phyloP scores from a whole-genome alignment of 1,140 invertebrate genomes.

The Neomicropteryx cornuta region DNA sequence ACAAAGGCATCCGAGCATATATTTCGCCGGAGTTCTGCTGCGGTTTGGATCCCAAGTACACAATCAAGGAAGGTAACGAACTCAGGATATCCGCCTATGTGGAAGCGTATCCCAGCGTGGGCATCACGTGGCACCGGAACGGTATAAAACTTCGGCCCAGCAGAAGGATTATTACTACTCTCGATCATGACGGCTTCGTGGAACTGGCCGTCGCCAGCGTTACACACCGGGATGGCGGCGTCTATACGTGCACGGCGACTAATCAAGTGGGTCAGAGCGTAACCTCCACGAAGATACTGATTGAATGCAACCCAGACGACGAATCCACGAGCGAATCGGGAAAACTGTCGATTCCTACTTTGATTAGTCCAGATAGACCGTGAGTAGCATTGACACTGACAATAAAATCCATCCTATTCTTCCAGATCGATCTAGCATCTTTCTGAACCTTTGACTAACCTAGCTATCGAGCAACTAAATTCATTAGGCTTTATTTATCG shows the following conservation, averaged over 20 bases:
- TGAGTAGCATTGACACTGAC: constrained; percentile 27
- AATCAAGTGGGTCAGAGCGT: constrained; percentile 77
- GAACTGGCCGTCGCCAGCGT: constrained; percentile 59
- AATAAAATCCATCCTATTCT: background rate
- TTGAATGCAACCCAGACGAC: constrained; percentile 36
- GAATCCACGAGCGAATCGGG: constrained; percentile 18
- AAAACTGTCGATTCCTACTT: constrained; percentile 28
- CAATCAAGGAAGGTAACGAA: constrained; percentile 44
- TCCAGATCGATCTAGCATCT: background rate
- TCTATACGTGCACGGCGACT: constrained; percentile 77
- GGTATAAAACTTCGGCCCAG: constrained; percentile 63
- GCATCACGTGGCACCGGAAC: constrained; percentile 65
- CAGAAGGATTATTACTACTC: constrained; percentile 58
- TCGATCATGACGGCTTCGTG: constrained; percentile 67
- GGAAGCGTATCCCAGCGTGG: constrained; percentile 71
- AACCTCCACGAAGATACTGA: constrained; percentile 56
- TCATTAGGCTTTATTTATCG: too few relatives aligned
- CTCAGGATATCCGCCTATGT: constrained; percentile 58
- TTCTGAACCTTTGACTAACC: background rate
- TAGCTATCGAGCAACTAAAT: background rate
- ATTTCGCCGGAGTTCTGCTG: constrained; percentile 65
- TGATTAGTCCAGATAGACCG: constrained; percentile 45
- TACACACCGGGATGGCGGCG: constrained; percentile 60
- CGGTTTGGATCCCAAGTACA: constrained; percentile 50
- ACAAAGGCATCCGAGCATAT: constrained; percentile 73